These are phyloP conservation scores for Harlomillsia oculata DNA, from an alignment of 1,140 invertebrate genomes.

Conservation along the genomic window DNA sequence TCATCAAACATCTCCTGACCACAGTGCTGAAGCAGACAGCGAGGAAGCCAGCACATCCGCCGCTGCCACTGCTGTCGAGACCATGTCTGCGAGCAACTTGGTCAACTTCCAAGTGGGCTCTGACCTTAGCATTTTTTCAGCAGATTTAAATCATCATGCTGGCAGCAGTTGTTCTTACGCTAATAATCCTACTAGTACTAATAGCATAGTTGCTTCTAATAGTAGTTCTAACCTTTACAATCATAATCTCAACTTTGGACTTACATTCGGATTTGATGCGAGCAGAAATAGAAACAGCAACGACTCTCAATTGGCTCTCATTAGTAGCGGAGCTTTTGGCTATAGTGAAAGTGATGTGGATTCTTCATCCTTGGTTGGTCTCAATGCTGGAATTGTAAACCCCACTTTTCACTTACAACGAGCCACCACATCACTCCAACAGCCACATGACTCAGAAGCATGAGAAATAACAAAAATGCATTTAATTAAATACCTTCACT, in stretches of 20 bases:
- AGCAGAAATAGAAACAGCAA: slow-evolving; percentile 22
- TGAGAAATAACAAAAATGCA: slow-evolving; percentile 8
- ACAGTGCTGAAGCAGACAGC: not conserved
- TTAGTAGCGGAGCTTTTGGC: slow-evolving; percentile 9
- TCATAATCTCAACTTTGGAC: too few relatives aligned
- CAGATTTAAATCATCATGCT: not conserved
- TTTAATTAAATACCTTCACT: slow-evolving; percentile 2
- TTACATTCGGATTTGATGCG: slow-evolving; percentile 6
- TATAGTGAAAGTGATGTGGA: not conserved
- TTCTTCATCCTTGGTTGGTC: not conserved
- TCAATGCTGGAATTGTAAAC: slow-evolving; percentile 7
- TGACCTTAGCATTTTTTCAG: not conserved
- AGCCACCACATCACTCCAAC: not conserved
- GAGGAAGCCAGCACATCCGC: slow-evolving; percentile 1
- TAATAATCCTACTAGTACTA: slow-evolving; percentile 7
- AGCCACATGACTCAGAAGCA: slow-evolving; percentile 2
- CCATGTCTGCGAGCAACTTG: not conserved
- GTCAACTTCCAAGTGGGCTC: slow-evolving; percentile 3
- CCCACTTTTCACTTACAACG: slow-evolving; percentile 10
- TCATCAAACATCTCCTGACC: not conserved
- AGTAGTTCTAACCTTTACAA: slow-evolving; percentile 1
- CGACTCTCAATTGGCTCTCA: slow-evolving; percentile 22
- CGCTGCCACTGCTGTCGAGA: not conserved
- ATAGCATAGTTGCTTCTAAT: not conserved
- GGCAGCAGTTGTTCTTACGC: not conserved